Conservation (phyloP, 2,797 vertebrate genomes). For the Pangasius djambal region DNA sequence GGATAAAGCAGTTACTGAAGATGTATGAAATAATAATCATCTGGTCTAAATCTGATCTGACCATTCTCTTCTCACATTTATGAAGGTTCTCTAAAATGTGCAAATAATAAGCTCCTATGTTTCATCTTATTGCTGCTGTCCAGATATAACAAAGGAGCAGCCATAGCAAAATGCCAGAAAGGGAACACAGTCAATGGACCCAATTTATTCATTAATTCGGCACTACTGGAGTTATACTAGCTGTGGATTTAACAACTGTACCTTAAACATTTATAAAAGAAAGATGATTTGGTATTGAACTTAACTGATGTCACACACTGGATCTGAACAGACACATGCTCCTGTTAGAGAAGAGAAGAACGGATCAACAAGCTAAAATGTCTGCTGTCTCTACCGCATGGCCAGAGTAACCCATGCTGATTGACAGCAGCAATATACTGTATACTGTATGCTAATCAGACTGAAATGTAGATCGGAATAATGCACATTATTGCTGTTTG, state of each 20-base stretch:
- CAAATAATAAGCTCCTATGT: slow-evolving; percentile 40
- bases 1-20: background rate
- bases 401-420: background rate
- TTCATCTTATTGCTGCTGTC: slow-evolving; percentile 37
- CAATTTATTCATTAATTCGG: slow-evolving; percentile 33
- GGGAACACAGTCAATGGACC: slow-evolving; percentile 15
- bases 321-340: background rate
- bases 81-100: background rate
- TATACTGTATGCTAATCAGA: background rate
- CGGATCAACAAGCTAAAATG: background rate
- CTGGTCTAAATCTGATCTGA: slow-evolving; percentile 19
- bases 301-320: background rate
- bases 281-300: background rate
- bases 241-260: slow-evolving; percentile 13
- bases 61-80: slow-evolving; percentile 23
- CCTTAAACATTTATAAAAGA: background rate
- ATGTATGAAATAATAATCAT: background rate
- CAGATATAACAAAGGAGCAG: slow-evolving; percentile 30
- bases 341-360: background rate
- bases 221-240: slow-evolving; percentile 26
- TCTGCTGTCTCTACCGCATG: background rate
- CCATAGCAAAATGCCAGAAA: slow-evolving; percentile 42
- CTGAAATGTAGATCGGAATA: background rate
- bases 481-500: slow-evolving; percentile 4
- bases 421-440: background rate